phyloP scores from a whole-genome alignment of 2,888 invertebrate species.

The Glyphotaelius pellucidus region DNA sequence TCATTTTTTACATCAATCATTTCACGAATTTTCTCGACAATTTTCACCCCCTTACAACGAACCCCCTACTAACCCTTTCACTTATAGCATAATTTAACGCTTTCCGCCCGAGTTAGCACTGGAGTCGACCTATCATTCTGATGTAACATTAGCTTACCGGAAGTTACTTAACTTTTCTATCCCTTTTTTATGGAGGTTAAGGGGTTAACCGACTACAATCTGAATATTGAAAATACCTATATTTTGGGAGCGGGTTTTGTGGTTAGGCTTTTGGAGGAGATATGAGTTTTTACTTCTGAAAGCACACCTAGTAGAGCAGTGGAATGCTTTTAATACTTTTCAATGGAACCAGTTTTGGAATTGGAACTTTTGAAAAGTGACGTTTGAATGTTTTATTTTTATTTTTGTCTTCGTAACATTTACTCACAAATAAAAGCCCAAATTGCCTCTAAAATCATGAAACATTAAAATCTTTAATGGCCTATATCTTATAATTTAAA shows the following conservation, averaged over 20 bases:
- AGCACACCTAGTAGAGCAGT: background rate
- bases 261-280: background rate
- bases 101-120: background rate
- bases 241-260: background rate
- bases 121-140: slow-evolving; percentile 13
- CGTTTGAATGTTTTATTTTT: too few relatives aligned
- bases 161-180: slow-evolving; percentile 43
- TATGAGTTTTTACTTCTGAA: background rate
- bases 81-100: background rate
- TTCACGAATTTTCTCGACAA: background rate
- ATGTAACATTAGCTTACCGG: slow-evolving; percentile 19
- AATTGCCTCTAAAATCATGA: too few relatives aligned
- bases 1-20: background rate
- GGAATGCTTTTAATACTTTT: background rate
- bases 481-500: too few relatives aligned
- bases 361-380: background rate
- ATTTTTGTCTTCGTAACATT: too few relatives aligned
- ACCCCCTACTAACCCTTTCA: background rate
- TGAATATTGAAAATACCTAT: background rate
- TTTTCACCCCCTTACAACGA: background rate
- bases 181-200: slow-evolving; percentile 11
- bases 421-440: too few relatives aligned
- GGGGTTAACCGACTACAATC: slow-evolving; percentile 33
- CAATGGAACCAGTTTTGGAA: background rate
- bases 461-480: too few relatives aligned